A percentile compares a stretch with the other conserved stretches of the same genome.
Conservation (phyloP, 2,113 vertebrate genomes). For the Panthera tigris region DNA sequence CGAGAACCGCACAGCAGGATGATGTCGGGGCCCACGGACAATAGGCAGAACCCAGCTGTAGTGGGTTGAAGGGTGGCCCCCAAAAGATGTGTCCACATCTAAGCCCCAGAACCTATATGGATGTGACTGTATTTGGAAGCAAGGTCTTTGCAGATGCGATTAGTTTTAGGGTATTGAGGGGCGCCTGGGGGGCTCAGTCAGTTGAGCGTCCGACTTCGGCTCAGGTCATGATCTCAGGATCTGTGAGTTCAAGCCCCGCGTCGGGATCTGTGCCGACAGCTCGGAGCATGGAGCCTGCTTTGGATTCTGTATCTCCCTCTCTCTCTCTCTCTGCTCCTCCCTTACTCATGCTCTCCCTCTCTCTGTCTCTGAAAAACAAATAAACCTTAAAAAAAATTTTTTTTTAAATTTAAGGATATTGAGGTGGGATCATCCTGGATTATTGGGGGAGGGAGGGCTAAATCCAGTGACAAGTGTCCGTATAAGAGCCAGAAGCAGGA, state of each 20-base stretch:
- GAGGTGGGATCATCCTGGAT: not conserved
- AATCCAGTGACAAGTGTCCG: not conserved
- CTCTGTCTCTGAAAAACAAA: too few species aligned
- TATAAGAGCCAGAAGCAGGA: not conserved
- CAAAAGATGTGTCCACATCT: not conserved
- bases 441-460: not conserved
- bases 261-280: too few species aligned
- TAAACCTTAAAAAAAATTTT: too few species aligned
- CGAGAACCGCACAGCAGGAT: not conserved
- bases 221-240: too few species aligned
- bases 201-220: too few species aligned
- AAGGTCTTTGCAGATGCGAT: not conserved
- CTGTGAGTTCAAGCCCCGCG: too few species aligned
- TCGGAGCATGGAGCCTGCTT: too few species aligned
- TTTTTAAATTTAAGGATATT: not conserved
- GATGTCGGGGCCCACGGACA: not conserved
- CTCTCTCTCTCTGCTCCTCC: too few species aligned
- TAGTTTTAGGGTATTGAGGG: not conserved
- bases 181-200: too few species aligned
- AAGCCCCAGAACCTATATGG: not conserved
- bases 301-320: too few species aligned
- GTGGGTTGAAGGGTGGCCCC: not conserved
- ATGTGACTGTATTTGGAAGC: not conserved
- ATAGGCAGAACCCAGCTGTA: not conserved
- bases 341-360: too few species aligned